Conservation (phyloP, 2,113 vertebrate genomes). For the Petroica traversi region DNA sequence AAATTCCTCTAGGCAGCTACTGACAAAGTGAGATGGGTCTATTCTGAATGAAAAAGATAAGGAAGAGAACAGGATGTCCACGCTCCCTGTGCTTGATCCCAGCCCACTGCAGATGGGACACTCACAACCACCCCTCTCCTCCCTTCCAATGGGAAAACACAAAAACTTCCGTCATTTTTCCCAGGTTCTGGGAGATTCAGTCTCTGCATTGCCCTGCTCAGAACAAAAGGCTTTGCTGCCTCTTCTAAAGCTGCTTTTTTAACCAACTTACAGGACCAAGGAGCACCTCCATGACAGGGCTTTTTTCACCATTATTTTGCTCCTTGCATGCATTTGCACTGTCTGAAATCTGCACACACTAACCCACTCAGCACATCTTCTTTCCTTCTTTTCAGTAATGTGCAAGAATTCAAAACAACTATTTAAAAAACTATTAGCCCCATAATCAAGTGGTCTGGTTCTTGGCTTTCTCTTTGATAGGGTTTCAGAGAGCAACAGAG, state of each 20-base stretch:
- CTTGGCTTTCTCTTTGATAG: neutral
- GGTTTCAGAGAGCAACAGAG: neutral
- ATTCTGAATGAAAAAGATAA: neutral
- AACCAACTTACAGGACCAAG: neutral
- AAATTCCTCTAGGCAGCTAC: neutral
- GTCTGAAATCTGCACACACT: neutral
- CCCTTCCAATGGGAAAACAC: neutral
- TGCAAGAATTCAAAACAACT: neutral
- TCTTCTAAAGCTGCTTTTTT: neutral
- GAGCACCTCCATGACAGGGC: neutral
- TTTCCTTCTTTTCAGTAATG: neutral
- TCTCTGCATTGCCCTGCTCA: neutral
- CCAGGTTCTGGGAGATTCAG: neutral
- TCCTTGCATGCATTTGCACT: neutral
- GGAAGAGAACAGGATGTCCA: neutral
- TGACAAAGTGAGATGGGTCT: neutral
- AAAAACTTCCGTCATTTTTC: neutral
- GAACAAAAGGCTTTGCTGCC: neutral
- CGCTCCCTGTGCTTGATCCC: neutral
- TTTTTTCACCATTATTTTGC: neutral
- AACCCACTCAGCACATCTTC: neutral
- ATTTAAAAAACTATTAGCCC: neutral
- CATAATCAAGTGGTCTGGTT: neutral
- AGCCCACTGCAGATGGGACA: neutral
- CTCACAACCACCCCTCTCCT: neutral